Base-by-base conservation (phyloP, 1,140 invertebrate species). In the Antheraea mylitta region DNA sequence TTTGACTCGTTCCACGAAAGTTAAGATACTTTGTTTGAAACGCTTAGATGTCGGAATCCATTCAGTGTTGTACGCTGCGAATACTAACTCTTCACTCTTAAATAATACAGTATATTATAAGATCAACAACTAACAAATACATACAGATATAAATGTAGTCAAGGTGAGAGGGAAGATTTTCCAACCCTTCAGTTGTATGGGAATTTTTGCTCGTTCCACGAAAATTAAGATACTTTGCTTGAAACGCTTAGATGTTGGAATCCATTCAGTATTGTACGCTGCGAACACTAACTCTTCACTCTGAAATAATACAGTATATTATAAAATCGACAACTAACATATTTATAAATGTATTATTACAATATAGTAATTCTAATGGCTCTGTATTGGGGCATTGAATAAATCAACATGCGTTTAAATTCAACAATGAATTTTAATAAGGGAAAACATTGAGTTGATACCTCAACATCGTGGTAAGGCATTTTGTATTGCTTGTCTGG, bases 151-250 rank as follows among this genome's bases (percentile, higher is more conserved):
- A 72, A 90, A 91, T 13, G 82, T 89, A n/a, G 70, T 68, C 38
- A 90, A 76, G 53, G 85, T 85, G 18, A 91, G 64, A 38, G 78
- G 77, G 63, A 91, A 86, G 73, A 89, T 73, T 68, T 86, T 83
- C n/a, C 82, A 76, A 9, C 82, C 83, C 10, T 76, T 82, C 22
- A 92, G 73, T 3, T 76, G 70, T 58, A 89, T 75, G 7, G 84
- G 80, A 13, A 60, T 79, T 45, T 86, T 81, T 0, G 83, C 72
- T 9, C 85, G 75, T 67, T 81, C 78, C 71, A 86, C 78, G 68
- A 92, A 89, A 59, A 90, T 70, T 65, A 72, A 80, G 53, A 90
- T 68, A 67, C 71, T 83, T 9, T 74, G 74, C 73, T 89, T 92
- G 71, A 85, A 89, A 45, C 67, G 61, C 45, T 78, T 69, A n/a